A percentile compares a stretch with the other conserved stretches of the same genome.
Evolutionary conservation across 2,113 vertebrate genomes (phyloP).

Genomic region (Amblyornis subalaris): DNA sequence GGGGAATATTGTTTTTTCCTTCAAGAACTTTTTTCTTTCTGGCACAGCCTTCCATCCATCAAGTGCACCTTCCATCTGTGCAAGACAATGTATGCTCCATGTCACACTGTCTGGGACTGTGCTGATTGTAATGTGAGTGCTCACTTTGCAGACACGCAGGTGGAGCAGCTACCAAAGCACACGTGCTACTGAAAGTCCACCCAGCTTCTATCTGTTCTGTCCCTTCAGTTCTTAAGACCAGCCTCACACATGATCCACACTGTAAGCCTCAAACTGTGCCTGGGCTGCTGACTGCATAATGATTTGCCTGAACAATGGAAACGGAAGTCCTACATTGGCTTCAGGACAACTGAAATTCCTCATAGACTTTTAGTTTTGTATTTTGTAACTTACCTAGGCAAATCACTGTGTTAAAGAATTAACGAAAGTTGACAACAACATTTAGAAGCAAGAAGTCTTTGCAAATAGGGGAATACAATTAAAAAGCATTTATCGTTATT

Average conservation of each 20-base stretch:
- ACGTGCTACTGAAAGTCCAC: neutral
- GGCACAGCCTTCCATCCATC: neutral
- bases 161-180: neutral
- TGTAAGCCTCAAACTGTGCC: neutral
- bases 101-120: neutral
- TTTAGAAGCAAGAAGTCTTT: neutral
- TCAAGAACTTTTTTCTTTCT: neutral
- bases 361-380: neutral
- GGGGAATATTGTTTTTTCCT: neutral
- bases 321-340: neutral
- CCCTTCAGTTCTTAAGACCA: neutral
- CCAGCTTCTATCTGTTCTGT: neutral
- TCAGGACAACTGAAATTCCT: neutral
- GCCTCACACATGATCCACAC: neutral
- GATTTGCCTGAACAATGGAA: neutral
- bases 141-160: neutral
- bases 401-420: neutral
- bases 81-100: neutral
- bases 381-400: neutral
- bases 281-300: neutral
- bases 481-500: neutral
- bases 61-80: neutral
- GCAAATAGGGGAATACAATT: neutral
- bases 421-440: neutral
- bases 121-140: accelerated